Evolutionary conservation across 2,797 vertebrate species (phyloP), one percentile per base, ranked within the genome.

Genomic region (Gallinago nigripennis): DNA sequence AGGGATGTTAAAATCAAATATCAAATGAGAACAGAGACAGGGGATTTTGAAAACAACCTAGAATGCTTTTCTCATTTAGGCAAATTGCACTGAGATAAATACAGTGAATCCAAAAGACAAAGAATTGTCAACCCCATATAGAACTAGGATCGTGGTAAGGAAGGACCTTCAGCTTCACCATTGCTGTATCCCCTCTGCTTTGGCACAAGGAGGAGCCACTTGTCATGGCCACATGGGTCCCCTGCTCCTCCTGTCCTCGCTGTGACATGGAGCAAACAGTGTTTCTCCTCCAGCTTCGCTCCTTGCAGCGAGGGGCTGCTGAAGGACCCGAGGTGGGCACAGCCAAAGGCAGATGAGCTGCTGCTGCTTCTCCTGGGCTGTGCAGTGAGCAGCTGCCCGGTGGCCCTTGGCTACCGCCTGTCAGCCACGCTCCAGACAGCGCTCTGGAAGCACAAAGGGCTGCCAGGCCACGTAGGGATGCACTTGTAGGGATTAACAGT

Each of bases 151-250:
- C 8, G 8, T 14, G 16, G 51, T 30, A 18, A 61, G 60, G 41
- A 51, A 60, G 23, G n/a, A 43, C 53, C 15, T 50, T 51, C 48
- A 50, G 39, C 33, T 71, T 58, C 66, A 23, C 23, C 33, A 20
- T 4, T 3, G 1, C 37, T 33, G 21, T 5, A 23, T 39, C 31
- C 27, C 6, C 75, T 41, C 50, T n/a, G 45, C 39, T 53, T 39
- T 37, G 18, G 12, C 24, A 12, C 0, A 0, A 37, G 46, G 21
- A 48, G 46, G 0, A 46, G 27, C 71, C 75, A 31, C 39, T 7
- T 6, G 41, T 18, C 28, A 16, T n/a, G 16, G n/a, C 12, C 27
- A 12, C 30, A 1, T 1, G 0, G 0, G 2, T 28, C 39, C 27
- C 61, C 61, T 24, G 25, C 68, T 45, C 65, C 80, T 45, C 50